A percentile compares a stretch with the other conserved stretches of the same genome.
Conservation (phyloP, 2,797 vertebrate genomes). For the Clarias fuscus region DNA sequence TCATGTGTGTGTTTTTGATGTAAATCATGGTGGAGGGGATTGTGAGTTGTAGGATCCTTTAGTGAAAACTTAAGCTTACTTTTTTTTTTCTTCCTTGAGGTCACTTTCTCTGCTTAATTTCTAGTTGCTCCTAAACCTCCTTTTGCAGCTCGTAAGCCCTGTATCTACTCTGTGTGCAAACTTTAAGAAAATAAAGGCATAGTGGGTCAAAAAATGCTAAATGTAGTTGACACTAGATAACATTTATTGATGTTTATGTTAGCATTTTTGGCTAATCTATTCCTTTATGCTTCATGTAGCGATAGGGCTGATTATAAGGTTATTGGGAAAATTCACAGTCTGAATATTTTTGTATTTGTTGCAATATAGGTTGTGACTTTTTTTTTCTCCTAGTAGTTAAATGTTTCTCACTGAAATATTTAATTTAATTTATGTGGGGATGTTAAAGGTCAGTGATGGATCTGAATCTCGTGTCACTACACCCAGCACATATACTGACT, state of each 20-base stretch:
- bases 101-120: not conserved
- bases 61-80: not conserved
- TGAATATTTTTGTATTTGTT: not conserved
- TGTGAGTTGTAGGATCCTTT: conserved; percentile 37
- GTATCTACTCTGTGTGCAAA: not conserved
- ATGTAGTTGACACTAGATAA: not conserved
- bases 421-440: not conserved
- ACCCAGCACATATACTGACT: not conserved
- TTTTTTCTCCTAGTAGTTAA: not conserved
- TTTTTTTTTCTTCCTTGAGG: conserved; percentile 14
- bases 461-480: not conserved
- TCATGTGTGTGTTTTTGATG: conserved; percentile 54
- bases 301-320: conserved; percentile 10
- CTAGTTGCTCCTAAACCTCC: conserved; percentile 15
- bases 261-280: conserved; percentile 27
- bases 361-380: not conserved
- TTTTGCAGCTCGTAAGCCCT: conserved; percentile 24
- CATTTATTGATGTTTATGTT: not conserved
- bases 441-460: conserved; percentile 4
- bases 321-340: not conserved
- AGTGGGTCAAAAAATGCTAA: conserved; percentile 10
- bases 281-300: not conserved
- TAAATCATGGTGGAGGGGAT: conserved; percentile 55
- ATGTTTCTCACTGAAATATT: not conserved
- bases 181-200: conserved; percentile 11